Conservation (phyloP, 2,113 vertebrate species). For the Tragelaphus imberbis region DNA sequence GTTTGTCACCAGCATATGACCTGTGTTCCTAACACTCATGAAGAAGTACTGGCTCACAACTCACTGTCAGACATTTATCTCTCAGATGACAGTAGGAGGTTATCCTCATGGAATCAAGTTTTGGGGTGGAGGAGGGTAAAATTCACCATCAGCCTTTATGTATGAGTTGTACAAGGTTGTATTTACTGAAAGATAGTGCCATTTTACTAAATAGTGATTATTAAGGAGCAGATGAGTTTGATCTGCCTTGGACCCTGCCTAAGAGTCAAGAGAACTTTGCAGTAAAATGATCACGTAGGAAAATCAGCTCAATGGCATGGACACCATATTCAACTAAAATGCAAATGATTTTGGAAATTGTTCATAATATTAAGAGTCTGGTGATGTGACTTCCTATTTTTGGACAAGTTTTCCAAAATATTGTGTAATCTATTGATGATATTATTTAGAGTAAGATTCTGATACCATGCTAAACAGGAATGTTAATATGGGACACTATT, state of each 20-base stretch:
- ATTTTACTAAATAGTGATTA: not conserved
- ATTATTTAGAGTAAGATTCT: not conserved
- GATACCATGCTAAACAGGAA: not conserved
- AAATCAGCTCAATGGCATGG: not conserved
- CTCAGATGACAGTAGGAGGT: not conserved
- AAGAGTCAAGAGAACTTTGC: not conserved
- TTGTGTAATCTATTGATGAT: not conserved
- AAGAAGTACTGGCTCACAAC: constrained; percentile 42
- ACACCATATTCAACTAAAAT: not conserved
- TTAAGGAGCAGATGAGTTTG: not conserved
- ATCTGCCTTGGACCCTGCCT: not conserved
- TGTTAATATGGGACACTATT: not conserved
- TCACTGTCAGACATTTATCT: constrained; percentile 29
- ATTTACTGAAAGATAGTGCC: not conserved
- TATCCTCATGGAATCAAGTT: not conserved
- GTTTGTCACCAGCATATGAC: constrained; percentile 65
- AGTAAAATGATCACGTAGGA: not conserved
- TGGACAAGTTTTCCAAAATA: not conserved
- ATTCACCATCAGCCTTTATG: not conserved
- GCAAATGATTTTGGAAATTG: not conserved
- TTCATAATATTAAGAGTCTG: not conserved
- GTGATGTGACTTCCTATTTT: not conserved
- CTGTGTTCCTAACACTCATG: constrained; percentile 50
- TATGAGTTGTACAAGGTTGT: not conserved
- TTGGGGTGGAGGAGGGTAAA: not conserved